These are phyloP conservation scores for Labia minor DNA, from an alignment of 2,888 invertebrate genomes.

Conservation along the genomic window DNA sequence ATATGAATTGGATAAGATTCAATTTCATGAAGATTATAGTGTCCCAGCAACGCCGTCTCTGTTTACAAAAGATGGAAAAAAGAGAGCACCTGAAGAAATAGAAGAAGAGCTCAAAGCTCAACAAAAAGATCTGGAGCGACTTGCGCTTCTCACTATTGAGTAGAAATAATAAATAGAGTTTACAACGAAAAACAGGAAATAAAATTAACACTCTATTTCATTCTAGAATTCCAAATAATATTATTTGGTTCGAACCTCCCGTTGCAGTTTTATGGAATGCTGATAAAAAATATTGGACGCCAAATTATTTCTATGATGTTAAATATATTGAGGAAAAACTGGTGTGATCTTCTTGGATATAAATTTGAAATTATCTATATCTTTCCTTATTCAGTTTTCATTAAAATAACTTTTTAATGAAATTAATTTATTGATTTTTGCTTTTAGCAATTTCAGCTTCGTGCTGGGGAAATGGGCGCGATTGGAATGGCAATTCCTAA, in stretches of 20 bases:
- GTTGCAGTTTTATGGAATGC: constrained; percentile 61
- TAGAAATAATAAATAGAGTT: constrained; percentile 35
- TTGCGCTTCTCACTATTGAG: constrained; percentile 60
- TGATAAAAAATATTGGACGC: constrained; percentile 50
- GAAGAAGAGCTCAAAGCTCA: constrained; percentile 64
- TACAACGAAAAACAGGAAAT: background rate
- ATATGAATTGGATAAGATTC: constrained; percentile 45
- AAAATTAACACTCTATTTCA: constrained; percentile 16
- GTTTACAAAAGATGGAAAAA: constrained; percentile 42
- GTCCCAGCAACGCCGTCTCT: constrained; percentile 51
- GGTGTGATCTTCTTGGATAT: constrained; percentile 19
- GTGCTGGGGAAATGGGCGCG: background rate
- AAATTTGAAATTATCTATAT: too few relatives aligned
- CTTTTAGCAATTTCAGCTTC: background rate
- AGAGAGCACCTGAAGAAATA: constrained; percentile 65
- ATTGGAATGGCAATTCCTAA: background rate
- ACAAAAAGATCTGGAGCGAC: constrained; percentile 60
- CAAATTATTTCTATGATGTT: constrained; percentile 60
- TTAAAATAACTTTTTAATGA: too few relatives aligned
- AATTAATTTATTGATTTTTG: background rate
- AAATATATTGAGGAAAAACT: constrained; percentile 80
- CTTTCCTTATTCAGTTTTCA: too few relatives aligned
- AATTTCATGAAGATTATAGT: constrained; percentile 55
- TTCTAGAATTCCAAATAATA: constrained; percentile 51
- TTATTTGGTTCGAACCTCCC: constrained; percentile 71